Conservation (phyloP, 2,888 invertebrate species). For the Clepsis dumicolana region DNA sequence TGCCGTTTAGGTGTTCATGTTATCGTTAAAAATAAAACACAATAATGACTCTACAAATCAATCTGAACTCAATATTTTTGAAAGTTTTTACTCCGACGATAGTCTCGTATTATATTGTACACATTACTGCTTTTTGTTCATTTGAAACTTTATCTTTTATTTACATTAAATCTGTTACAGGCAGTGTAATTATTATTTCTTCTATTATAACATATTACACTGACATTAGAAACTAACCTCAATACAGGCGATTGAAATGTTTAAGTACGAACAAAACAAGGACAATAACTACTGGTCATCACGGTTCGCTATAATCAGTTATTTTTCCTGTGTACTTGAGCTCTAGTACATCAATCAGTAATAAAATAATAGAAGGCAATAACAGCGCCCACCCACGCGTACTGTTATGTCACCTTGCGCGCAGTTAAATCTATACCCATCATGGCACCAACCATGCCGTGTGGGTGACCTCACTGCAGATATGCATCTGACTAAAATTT, state of each 20-base stretch:
- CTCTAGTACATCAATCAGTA: constrained; percentile 7
- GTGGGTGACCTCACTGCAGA: constrained; percentile 29
- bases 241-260: neutral
- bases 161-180: no score
- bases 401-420: constrained; percentile 42
- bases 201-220: no score
- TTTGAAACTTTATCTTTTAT: neutral
- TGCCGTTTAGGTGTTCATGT: neutral
- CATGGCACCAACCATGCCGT: constrained; percentile 46
- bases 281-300: constrained; percentile 6
- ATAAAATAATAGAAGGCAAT: constrained; percentile 38
- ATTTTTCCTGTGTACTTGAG: neutral
- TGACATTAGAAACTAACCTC: no score
- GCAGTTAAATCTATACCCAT: constrained; percentile 48
- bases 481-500: constrained; percentile 31
- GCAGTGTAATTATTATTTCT: no score
- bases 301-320: constrained; percentile 10
- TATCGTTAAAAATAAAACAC: neutral
- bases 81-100: neutral
- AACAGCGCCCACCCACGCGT: constrained; percentile 18
- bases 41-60: neutral
- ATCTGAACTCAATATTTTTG: neutral
- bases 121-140: neutral
- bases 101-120: neutral
- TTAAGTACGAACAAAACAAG: neutral